These are phyloP conservation scores for Diorhabda carinulata DNA, from an alignment of 1,140 invertebrate species.

Conservation along the genomic window DNA sequence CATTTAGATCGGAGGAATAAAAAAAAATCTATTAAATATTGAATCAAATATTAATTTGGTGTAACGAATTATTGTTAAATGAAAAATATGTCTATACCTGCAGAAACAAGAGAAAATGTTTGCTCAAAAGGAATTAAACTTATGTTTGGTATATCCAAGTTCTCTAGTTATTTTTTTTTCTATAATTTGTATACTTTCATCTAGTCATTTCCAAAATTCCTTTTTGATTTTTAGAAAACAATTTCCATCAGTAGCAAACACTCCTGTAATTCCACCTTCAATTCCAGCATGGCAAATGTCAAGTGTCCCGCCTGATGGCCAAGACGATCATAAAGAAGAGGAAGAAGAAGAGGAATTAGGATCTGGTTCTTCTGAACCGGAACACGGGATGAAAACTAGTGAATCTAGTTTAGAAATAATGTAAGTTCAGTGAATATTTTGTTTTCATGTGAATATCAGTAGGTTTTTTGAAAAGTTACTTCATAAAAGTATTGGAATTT, in stretches of 20 bases:
- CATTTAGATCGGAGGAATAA: too few species aligned
- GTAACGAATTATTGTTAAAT: too few species aligned
- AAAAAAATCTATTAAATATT: too few species aligned
- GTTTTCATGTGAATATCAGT: not conserved
- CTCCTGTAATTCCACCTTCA: constrained; percentile 62
- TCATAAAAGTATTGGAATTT: too few species aligned
- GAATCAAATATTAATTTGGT: too few species aligned
- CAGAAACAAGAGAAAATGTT: too few species aligned
- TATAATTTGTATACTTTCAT: too few species aligned
- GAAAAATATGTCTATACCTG: too few species aligned
- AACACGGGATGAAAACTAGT: constrained; percentile 64
- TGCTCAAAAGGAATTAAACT: too few species aligned
- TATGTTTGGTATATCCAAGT: too few species aligned
- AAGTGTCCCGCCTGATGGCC: constrained; percentile 45
- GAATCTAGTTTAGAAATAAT: constrained; percentile 68
- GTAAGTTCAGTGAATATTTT: constrained; percentile 46
- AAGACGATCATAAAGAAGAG: constrained; percentile 40
- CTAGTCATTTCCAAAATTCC: not conserved
- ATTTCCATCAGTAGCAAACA: constrained; percentile 59
- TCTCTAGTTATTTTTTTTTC: too few species aligned
- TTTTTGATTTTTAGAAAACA: constrained; percentile 57
- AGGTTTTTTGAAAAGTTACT: too few species aligned
- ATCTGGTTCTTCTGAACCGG: constrained; percentile 61
- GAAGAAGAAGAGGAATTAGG: constrained; percentile 46
- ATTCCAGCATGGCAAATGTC: constrained; percentile 74